Evolutionary conservation across 2,888 invertebrate species (phyloP).

Genomic region (Unio pictorum): DNA sequence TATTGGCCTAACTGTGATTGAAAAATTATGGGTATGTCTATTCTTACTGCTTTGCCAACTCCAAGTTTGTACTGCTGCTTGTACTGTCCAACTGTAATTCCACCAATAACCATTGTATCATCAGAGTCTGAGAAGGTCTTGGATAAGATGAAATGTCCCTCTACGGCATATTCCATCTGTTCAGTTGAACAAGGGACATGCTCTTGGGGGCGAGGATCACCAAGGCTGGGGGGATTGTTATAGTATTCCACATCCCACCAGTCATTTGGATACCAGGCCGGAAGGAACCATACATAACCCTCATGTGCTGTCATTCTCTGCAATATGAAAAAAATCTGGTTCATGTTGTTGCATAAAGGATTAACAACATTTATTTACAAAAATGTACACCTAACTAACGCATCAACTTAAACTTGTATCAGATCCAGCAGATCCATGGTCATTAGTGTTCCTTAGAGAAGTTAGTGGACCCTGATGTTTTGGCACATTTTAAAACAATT

Average conservation of each 20-base stretch:
- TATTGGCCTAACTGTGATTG: no score
- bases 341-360: background rate
- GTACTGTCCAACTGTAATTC: conserved; percentile 78
- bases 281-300: conserved; percentile 90
- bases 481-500: no score
- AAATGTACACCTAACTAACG: no score
- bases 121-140: conserved; percentile 80
- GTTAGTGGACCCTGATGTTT: no score
- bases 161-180: conserved; percentile 78
- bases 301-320: conserved; percentile 73
- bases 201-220: conserved; percentile 65
- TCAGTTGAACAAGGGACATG: conserved; percentile 77
- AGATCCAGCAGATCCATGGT: no score
- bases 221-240: conserved; percentile 52
- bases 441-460: no score
- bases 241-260: conserved; percentile 78
- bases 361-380: background rate
- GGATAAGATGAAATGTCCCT: conserved; percentile 82
- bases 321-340: conserved; percentile 7
- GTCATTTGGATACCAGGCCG: conserved; percentile 77
- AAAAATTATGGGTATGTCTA: background rate
- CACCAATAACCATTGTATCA: conserved; percentile 77
- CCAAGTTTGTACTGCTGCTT: conserved; percentile 57
- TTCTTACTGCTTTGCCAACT: conserved; percentile 53
- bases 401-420: no score